Percentiles rank a stretch among this genome's conserved stretches.
These are phyloP conservation scores for Platycheirus rosarum DNA, from an alignment of 2,888 invertebrate species.

Conservation along the genomic window DNA sequence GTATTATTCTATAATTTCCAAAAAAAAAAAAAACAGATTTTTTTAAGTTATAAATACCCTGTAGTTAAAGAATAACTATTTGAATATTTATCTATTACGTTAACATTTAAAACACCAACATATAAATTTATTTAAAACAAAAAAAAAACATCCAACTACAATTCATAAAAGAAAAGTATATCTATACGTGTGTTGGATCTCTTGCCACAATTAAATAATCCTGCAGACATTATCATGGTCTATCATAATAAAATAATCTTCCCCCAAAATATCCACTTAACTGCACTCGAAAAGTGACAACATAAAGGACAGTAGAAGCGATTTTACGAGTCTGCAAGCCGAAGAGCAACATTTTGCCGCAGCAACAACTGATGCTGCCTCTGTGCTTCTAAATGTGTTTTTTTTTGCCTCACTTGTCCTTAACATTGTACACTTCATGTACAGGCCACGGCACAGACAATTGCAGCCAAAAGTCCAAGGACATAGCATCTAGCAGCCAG, in stretches of 20 bases:
- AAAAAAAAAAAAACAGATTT: no score
- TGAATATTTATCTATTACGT: no score
- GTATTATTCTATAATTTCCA: no score
- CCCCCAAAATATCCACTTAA: constrained; percentile 48
- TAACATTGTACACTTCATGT: constrained; percentile 39
- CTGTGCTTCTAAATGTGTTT: constrained; percentile 47
- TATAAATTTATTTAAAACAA: no score
- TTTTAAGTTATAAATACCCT: no score
- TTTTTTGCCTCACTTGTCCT: constrained; percentile 38
- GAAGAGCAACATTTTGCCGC: constrained; percentile 27
- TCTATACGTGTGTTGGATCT: no score
- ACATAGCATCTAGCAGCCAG: constrained; percentile 35
- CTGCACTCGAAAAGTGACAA: constrained; percentile 59
- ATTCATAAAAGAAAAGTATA: not conserved
- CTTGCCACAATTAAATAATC: constrained; percentile 18
- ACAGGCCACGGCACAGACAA: constrained; percentile 49
- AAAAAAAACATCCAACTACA: no score
- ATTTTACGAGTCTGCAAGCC: constrained; percentile 32
- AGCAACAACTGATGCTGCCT: constrained; percentile 20
- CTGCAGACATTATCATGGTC: constrained; percentile 23
- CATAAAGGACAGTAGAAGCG: constrained; percentile 34
- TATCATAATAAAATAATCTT: constrained; percentile 34
- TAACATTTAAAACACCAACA: no score
- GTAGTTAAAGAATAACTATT: no score
- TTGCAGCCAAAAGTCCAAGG: constrained; percentile 69